Evolutionary conservation across 1,140 invertebrate genomes (phyloP), one percentile per base, ranked within the genome.

Genomic region (Dendroctonus ponderosae): DNA sequence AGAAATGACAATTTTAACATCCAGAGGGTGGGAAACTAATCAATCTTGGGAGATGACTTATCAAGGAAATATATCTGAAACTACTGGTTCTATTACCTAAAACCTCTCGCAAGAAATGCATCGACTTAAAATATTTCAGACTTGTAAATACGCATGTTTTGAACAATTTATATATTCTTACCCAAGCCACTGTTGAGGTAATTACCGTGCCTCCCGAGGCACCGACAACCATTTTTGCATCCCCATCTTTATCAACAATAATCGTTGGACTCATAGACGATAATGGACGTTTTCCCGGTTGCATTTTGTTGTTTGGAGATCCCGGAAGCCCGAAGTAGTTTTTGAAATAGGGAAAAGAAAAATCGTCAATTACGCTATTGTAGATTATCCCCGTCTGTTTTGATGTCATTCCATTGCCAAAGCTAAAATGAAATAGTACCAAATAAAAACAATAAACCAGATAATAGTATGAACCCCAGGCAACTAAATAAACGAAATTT

Each of bases 311-410:
- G 5, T 86, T 86, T 6, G 79, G 79, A 26, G 89, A 90, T 0
- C 88, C 86, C 6, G 90, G 87, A 44, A 97, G 54, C 0, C 87
- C 87, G 73, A 91, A 96, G 56, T 83, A 86, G 79, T 93, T 98
- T 8, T 82, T 80, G 69, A 86, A 82, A 2, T 87, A 87, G 0
- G 92, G 87, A 2, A 88, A 84, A 0, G 92, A 91, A 79, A 99
- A 99, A 77, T 99, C 96, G 78, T 98, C 93, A 94, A 99, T 98
- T 53, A 88, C 89, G 76, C 92, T 89, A 80, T 99, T 99, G 71
- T 96, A 85, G 5, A 98, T 80, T 48, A 99, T 94, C 41, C 96
- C 97, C 0, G 96, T 97, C 56, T 84, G 85, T 26, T 84, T 77
- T 0, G 91, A 92, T 8, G 87, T 81, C 44, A 91, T 78, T n/a